phyloP scores from a whole-genome alignment of 2,797 vertebrate genomes.

The Prionace glauca region DNA sequence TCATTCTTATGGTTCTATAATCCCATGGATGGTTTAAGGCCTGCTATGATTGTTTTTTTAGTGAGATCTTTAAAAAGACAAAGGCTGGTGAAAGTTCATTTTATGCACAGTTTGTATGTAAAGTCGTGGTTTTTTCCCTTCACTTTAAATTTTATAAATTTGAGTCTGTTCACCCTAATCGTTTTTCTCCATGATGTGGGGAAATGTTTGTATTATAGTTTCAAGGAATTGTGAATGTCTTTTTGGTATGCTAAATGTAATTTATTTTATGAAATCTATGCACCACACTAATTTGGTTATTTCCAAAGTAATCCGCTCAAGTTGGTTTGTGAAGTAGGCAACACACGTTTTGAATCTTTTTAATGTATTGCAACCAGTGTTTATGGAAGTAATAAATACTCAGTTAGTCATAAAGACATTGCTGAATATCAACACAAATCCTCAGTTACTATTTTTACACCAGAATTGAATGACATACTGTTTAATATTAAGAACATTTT shows the following conservation, averaged over 20 bases:
- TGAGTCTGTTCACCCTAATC: neutral
- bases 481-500: neutral
- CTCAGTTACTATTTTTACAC: neutral
- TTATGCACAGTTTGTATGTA: neutral
- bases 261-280: neutral
- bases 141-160: neutral
- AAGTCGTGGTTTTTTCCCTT: neutral
- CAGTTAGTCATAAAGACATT: neutral
- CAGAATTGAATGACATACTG: neutral
- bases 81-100: neutral
- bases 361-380: neutral
- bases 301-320: neutral
- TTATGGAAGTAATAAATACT: neutral
- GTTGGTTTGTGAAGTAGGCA: neutral
- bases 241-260: constrained; percentile 12
- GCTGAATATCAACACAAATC: neutral
- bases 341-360: neutral
- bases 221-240: neutral
- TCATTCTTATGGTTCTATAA: too few relatives aligned
- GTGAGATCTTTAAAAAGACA: neutral
- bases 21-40: neutral
- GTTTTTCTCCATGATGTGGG: neutral
- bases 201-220: neutral
- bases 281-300: neutral
- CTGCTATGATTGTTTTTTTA: neutral